Evolutionary conservation across 2,888 invertebrate species (phyloP).

Genomic region (Leucoptera coffeella): DNA sequence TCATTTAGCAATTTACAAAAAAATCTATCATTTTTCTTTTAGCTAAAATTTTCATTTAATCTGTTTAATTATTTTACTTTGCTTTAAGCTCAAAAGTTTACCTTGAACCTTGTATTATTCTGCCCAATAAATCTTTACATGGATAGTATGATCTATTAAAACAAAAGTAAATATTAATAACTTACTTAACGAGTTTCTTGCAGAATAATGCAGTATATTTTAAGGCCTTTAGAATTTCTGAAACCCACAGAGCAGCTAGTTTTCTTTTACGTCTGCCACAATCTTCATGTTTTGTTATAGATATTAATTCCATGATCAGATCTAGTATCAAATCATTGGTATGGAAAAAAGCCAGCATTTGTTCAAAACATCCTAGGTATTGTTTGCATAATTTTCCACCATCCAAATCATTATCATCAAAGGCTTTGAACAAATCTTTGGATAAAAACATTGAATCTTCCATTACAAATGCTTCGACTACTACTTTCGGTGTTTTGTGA

Average conservation of each 20-base stretch:
- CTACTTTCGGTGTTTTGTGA: slow-evolving; percentile 13
- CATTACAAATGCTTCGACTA: slow-evolving; percentile 19
- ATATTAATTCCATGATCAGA: slow-evolving; percentile 34
- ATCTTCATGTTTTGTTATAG: slow-evolving; percentile 21
- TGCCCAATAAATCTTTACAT: too few relatives aligned
- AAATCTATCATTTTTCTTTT: too few relatives aligned
- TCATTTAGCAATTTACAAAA: too few relatives aligned
- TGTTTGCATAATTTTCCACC: slow-evolving; percentile 14
- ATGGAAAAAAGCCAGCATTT: slow-evolving; percentile 44
- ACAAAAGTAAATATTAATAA: too few relatives aligned
- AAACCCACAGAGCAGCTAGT: slow-evolving; percentile 49
- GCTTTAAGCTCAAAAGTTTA: too few relatives aligned
- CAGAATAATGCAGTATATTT: slow-evolving; percentile 22
- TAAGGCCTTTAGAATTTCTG: slow-evolving; percentile 35
- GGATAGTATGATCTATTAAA: too few relatives aligned
- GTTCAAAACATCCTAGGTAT: slow-evolving; percentile 45
- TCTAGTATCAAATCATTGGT: slow-evolving; percentile 38
- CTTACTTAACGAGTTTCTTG: too few relatives aligned
- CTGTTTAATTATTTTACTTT: too few relatives aligned
- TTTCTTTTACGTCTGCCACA: slow-evolving; percentile 16
- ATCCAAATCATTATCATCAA: slow-evolving; percentile 15
- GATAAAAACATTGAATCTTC: slow-evolving; percentile 30
- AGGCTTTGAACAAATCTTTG: slow-evolving; percentile 18
- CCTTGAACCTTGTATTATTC: too few relatives aligned
- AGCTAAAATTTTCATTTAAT: too few relatives aligned